A percentile compares a stretch with the other conserved stretches of the same genome.
Conservation (phyloP, 2,113 vertebrate genomes). For the Phyllostomus discolor region DNA sequence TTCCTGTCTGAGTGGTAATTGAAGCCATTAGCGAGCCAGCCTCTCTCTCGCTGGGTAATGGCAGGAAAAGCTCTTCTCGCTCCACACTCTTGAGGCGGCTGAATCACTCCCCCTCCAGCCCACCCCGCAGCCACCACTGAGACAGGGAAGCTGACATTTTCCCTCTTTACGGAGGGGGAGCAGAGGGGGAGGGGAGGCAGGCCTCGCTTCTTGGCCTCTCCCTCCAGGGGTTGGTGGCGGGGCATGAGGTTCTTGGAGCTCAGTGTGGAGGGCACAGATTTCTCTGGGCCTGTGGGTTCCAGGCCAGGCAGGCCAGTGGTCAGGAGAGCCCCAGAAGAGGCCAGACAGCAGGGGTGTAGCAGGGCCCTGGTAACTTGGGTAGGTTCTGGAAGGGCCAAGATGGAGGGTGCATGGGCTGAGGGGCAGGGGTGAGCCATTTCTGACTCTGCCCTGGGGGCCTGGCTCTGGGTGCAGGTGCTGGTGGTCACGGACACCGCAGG, state of each 20-base stretch:
- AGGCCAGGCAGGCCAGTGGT: not conserved
- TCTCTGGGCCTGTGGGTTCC: not conserved
- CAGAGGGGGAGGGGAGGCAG: constrained; percentile 3
- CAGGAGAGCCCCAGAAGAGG: not conserved
- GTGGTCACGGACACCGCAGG: not conserved
- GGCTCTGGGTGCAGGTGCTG: not conserved
- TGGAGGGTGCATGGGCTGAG: not conserved
- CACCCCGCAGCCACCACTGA: constrained; percentile 64
- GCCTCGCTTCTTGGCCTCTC: constrained; percentile 42
- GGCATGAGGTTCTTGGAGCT: not conserved
- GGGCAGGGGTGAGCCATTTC: not conserved
- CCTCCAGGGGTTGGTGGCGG: not conserved
- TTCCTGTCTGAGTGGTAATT: constrained; percentile 76
- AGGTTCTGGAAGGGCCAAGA: not conserved
- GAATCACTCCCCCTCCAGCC: constrained; percentile 76
- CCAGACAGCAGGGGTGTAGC: not conserved
- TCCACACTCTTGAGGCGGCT: constrained; percentile 69
- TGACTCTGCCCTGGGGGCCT: not conserved
- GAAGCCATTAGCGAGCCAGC: constrained; percentile 74
- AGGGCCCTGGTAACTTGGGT: not conserved
- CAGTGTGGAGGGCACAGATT: not conserved
- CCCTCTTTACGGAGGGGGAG: constrained; percentile 18
- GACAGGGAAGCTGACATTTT: constrained; percentile 76
- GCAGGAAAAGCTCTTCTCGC: constrained; percentile 76
- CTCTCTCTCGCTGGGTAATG: constrained; percentile 74